These are phyloP conservation scores for Erpobdella octoculata DNA, from an alignment of 2,888 invertebrate genomes.

Conservation along the genomic window DNA sequence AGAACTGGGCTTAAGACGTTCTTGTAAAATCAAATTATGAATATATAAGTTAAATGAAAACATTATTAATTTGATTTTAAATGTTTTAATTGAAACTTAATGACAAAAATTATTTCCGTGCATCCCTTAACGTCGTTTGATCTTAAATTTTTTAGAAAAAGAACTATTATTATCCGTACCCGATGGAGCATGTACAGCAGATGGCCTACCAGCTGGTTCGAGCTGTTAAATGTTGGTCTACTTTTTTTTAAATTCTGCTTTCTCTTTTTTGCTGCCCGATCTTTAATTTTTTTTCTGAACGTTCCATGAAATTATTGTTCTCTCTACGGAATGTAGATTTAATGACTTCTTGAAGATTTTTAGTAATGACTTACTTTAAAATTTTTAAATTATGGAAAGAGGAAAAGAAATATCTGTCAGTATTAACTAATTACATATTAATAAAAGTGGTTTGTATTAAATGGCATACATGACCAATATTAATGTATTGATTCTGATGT, in stretches of 20 bases:
- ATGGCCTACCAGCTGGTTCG: constrained; percentile 93
- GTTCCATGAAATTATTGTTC: not conserved
- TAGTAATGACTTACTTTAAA: too few species aligned
- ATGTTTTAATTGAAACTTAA: not conserved
- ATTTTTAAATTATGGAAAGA: too few species aligned
- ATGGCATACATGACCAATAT: not conserved
- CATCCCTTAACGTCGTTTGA: too few species aligned
- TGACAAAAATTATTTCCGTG: too few species aligned
- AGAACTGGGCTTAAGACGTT: too few species aligned
- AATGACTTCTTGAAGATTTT: too few species aligned
- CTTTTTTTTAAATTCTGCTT: not conserved
- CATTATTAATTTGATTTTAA: not conserved
- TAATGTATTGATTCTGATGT: not conserved
- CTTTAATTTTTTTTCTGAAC: not conserved
- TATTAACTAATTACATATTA: too few species aligned
- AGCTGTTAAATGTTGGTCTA: constrained; percentile 71
- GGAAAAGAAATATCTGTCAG: too few species aligned
- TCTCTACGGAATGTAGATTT: too few species aligned
- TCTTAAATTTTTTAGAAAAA: constrained; percentile 66
- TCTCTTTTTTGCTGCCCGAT: not conserved
- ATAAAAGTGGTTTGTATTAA: too few species aligned
- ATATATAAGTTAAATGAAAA: too few species aligned
- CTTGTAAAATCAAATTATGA: too few species aligned
- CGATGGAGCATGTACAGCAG: constrained; percentile 91
- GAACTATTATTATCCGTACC: constrained; percentile 96